A percentile compares a stretch with the other conserved stretches of the same genome.
Conservation (phyloP, 1,140 invertebrate genomes). For the Drosophila nebulosa region DNA sequence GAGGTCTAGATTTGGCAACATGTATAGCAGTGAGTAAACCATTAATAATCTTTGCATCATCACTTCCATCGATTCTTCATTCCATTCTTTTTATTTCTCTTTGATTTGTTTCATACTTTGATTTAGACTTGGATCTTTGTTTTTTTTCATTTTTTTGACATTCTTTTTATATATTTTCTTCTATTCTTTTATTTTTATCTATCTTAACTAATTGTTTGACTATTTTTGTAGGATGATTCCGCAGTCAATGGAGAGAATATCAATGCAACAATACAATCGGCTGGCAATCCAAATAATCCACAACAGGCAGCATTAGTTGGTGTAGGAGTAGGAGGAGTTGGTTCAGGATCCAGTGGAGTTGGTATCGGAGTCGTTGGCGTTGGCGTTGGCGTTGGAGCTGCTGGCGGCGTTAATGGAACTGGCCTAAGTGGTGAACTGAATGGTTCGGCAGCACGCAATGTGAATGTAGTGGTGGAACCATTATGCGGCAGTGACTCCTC, state of each 20-base stretch:
- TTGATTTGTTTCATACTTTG: not conserved
- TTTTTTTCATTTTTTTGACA: too few species aligned
- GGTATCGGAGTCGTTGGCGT: conserved; percentile 1
- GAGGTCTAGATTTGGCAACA: conserved; percentile 87
- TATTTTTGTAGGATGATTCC: conserved; percentile 53
- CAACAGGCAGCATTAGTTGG: conserved; percentile 20
- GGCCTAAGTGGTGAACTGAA: conserved; percentile 33
- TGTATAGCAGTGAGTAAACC: conserved; percentile 88
- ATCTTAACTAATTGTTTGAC: not conserved
- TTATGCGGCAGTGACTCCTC: conserved; percentile 77
- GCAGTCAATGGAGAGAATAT: conserved; percentile 62
- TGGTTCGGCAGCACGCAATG: conserved; percentile 60
- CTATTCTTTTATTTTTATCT: too few species aligned
- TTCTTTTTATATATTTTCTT: too few species aligned
- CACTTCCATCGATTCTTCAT: not conserved
- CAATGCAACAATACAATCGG: conserved; percentile 51
- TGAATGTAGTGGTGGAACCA: conserved; percentile 77
- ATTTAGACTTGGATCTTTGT: not conserved
- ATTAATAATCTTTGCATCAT: too few species aligned
- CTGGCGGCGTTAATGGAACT: conserved; percentile 13
- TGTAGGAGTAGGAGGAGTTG: not conserved
- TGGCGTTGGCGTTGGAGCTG: conserved; percentile 15
- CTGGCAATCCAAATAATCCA: conserved; percentile 74
- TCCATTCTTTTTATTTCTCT: not conserved
- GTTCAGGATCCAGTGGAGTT: conserved; percentile 4